Conservation (phyloP, 2,797 vertebrate genomes). For the Poeciliopsis gracilis region DNA sequence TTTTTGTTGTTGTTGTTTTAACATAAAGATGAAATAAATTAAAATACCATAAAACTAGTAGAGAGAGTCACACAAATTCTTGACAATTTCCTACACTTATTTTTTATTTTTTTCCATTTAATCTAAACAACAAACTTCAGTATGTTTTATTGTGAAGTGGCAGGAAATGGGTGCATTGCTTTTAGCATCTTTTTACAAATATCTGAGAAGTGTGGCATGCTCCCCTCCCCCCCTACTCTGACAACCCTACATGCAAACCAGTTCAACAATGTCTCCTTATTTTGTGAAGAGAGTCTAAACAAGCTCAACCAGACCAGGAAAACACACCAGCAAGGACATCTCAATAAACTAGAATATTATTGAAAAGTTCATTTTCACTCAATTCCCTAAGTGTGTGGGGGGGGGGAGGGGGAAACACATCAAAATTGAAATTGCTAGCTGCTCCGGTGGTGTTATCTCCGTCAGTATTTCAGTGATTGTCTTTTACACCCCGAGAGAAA, state of each 20-base stretch:
- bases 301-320: neutral
- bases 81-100: too few relatives aligned
- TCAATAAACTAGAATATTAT: neutral
- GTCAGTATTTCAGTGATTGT: slow-evolving; percentile 17
- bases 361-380: neutral
- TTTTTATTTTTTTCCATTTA: too few relatives aligned
- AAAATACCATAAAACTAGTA: too few relatives aligned
- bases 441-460: neutral
- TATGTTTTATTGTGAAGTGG: neutral
- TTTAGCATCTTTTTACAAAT: neutral
- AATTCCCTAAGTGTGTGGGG: neutral
- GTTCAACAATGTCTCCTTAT: neutral
- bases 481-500: slow-evolving; percentile 21
- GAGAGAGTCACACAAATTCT: too few relatives aligned
- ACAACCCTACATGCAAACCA: neutral
- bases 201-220: neutral
- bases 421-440: neutral
- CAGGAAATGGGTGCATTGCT: neutral
- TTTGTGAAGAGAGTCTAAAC: neutral
- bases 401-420: neutral
- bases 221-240: neutral
- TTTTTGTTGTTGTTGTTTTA: too few relatives aligned
- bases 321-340: neutral
- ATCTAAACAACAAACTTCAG: neutral
- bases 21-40: too few relatives aligned